phyloP scores from a whole-genome alignment of 2,113 vertebrate species.

The Boleophthalmus pectinirostris region DNA sequence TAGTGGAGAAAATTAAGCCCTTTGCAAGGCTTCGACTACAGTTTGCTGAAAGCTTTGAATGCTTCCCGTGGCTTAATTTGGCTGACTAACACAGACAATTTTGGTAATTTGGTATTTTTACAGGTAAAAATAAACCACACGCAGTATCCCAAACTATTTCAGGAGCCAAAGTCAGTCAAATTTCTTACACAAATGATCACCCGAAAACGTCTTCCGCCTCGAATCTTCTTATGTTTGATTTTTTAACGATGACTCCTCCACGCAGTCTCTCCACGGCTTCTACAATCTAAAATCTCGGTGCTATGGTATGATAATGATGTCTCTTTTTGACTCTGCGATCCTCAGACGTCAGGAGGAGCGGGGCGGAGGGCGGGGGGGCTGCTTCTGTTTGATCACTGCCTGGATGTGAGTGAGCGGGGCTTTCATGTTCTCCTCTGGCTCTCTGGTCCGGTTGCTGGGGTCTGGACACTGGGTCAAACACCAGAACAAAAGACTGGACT shows the following conservation, averaged over 20 bases:
- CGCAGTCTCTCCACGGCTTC: background rate
- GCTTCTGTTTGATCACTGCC: slow-evolving; percentile 43
- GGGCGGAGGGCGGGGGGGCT: slow-evolving; percentile 9
- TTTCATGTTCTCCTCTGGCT: slow-evolving; percentile 44
- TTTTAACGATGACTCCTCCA: background rate
- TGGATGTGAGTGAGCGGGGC: slow-evolving; percentile 10
- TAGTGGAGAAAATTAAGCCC: no score
- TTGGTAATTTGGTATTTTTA: no score
- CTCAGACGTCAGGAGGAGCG: slow-evolving; percentile 37
- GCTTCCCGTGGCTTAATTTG: no score
- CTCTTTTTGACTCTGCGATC: slow-evolving; percentile 24
- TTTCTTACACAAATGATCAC: background rate
- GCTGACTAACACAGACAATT: no score
- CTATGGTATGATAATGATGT: slow-evolving; percentile 21
- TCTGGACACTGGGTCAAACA: slow-evolving; percentile 28
- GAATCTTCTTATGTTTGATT: background rate
- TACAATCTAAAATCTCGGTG: background rate
- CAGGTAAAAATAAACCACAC: background rate
- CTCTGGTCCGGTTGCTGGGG: slow-evolving; percentile 26
- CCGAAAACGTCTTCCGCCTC: background rate
- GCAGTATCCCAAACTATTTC: background rate
- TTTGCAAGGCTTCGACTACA: no score
- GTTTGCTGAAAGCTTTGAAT: no score
- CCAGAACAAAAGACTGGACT: slow-evolving; percentile 50
- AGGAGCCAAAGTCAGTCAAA: background rate